Evolutionary conservation across 2,113 vertebrate genomes (phyloP).

Genomic region (Polypterus senegalus): DNA sequence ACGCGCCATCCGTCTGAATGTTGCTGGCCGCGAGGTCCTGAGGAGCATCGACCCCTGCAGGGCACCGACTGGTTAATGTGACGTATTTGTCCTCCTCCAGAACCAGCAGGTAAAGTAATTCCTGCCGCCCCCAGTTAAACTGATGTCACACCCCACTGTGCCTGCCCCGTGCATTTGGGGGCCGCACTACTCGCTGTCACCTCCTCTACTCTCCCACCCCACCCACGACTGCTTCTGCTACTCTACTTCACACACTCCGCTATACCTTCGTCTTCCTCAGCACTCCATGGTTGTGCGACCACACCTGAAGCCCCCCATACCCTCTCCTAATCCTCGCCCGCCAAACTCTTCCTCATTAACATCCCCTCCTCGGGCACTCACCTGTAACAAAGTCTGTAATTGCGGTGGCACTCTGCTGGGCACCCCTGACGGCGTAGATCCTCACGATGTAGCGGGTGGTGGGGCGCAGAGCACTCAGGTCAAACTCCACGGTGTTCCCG

Average conservation of each 20-base stretch:
- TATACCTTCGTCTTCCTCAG: constrained; percentile 2
- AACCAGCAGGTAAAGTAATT: too few species aligned
- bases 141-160: too few species aligned
- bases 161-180: too few species aligned
- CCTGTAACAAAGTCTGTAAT: constrained; percentile 79
- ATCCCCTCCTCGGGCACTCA: constrained; percentile 25
- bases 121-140: too few species aligned
- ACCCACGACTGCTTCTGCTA: too few species aligned
- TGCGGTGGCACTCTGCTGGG: constrained; percentile 64
- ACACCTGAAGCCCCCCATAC: too few species aligned
- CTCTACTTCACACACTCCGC: not conserved
- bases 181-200: too few species aligned
- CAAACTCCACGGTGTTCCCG: constrained; percentile 79
- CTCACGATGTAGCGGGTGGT: constrained; percentile 72
- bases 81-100: too few species aligned
- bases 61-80: constrained; percentile 9
- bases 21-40: constrained; percentile 68
- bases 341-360: not conserved
- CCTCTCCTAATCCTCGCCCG: constrained; percentile 6
- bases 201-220: too few species aligned
- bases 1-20: constrained; percentile 74
- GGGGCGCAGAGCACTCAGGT: constrained; percentile 66
- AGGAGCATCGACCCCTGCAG: constrained; percentile 75
- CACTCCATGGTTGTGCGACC: not conserved
- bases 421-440: constrained; percentile 68